A percentile compares a stretch with the other conserved stretches of the same genome.
Evolutionary conservation across 2,113 vertebrate genomes (phyloP).

Genomic region (Pristiophorus japonicus): DNA sequence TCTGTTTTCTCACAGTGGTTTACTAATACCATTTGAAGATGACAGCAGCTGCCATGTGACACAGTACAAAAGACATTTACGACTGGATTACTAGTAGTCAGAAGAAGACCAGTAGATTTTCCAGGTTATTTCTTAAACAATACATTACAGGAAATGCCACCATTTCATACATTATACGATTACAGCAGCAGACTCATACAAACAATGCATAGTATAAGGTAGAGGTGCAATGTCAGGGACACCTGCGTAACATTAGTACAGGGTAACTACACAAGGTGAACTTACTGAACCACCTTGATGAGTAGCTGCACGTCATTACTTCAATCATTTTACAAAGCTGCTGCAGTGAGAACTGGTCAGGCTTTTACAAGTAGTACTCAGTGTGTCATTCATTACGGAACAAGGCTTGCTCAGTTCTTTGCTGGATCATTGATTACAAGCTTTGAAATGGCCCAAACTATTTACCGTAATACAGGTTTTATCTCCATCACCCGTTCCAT

Average conservation of each 20-base stretch:
- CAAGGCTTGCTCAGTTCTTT: too few species aligned
- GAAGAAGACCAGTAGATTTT: neutral
- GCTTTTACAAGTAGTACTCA: neutral
- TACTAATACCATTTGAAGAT: neutral
- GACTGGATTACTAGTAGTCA: neutral
- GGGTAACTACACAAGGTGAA: neutral
- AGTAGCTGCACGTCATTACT: neutral
- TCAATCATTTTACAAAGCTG: neutral
- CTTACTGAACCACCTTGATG: neutral
- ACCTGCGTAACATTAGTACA: neutral
- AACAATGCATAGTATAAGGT: neutral
- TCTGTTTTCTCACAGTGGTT: neutral
- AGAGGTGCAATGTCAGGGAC: neutral
- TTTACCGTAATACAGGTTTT: neutral
- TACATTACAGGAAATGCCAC: neutral
- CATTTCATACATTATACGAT: neutral
- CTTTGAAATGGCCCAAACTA: neutral
- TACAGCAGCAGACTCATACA: neutral
- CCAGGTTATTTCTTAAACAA: conserved; percentile 13
- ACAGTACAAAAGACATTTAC: neutral
- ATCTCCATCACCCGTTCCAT: neutral
- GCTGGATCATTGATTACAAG: neutral
- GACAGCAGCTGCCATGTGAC: neutral
- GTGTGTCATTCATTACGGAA: neutral
- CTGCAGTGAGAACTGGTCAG: neutral